A percentile compares a stretch with the other conserved stretches of the same genome.
These are phyloP conservation scores for Apamea crenata DNA, from an alignment of 2,888 invertebrate species.

Conservation along the genomic window DNA sequence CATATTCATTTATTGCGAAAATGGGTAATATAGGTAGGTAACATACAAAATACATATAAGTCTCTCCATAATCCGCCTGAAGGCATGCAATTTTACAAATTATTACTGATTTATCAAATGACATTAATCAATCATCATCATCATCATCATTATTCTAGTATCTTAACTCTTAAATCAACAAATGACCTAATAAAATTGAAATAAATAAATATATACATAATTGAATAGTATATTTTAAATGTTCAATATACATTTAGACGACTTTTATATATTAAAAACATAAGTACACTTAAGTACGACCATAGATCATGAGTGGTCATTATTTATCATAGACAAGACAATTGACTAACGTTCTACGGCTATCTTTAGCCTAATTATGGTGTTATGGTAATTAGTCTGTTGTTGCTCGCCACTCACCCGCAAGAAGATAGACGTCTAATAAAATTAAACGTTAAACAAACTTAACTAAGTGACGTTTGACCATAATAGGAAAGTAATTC, in stretches of 20 bases:
- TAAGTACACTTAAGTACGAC: not conserved
- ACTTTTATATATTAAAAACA: not conserved
- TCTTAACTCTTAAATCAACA: not conserved
- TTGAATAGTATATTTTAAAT: not conserved
- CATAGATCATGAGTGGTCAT: slow-evolving; percentile 4
- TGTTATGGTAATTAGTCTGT: slow-evolving; percentile 26
- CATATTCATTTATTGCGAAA: too few species aligned
- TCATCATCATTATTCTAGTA: too few species aligned
- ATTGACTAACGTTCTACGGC: not conserved
- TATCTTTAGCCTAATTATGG: slow-evolving; percentile 40
- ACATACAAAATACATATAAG: too few species aligned
- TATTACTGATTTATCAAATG: too few species aligned
- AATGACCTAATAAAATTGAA: not conserved
- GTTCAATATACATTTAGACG: too few species aligned
- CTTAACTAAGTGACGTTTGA: too few species aligned
- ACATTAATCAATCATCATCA: too few species aligned
- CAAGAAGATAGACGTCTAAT: not conserved
- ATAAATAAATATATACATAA: not conserved
- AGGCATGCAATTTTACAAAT: too few species aligned
- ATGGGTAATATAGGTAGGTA: too few species aligned
- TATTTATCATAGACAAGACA: slow-evolving; percentile 22
- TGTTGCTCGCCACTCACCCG: not conserved
- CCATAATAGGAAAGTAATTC: too few species aligned
- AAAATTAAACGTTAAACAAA: not conserved
- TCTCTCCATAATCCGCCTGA: too few species aligned